Evolutionary conservation across 2,113 vertebrate species (phyloP), one percentile per base, ranked within the genome.

Genomic region (Okapia johnstoni): DNA sequence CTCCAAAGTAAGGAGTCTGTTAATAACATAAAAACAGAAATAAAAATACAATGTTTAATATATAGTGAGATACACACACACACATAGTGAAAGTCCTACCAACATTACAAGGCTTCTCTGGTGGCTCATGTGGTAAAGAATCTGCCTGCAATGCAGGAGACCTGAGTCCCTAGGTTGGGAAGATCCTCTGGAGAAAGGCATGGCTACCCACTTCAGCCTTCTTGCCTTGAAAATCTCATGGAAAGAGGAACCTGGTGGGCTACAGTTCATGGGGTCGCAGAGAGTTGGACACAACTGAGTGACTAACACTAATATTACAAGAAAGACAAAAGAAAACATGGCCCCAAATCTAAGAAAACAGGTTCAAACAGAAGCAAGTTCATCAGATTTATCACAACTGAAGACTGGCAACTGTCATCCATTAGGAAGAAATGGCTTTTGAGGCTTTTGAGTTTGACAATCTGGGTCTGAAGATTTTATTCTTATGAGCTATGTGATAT

Each of bases 61-160:
- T 70, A 40, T 1, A 73, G 0, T 3, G n/a, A 73, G 66, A 73
- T 40, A 40, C 5, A 21, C 10, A 52, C 10, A 52, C 14, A 30
- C 23, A 60, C 2, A 16, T 76, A 73, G 54, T 55, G 52, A 83
- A 87, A 79, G 19, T 92, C 17, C 43, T 87, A 50, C 23, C 73
- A 40, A 43, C 33, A 2, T 55, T 76, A 86, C 88, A 70, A 28
- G 66, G 66, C 36, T 73, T 40, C 66, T 13, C 66, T 23, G 36
- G n/a, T 40, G 66, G 21, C 21, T 40, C 19, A 40, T 0, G 13
- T 11, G n/a, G 21, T 13, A 40, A 73, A 73, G 66, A 40, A 23
- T 3, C 66, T 73, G 66, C 66, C 66, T 73, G 66, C 19, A 73
- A 25, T 73, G 66, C 66, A 23, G n/a, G 19, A 70, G 66, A 40